Evolutionary conservation across 30 jellyfish, hydroid and myxozoan species (phyloP), one percentile per base, ranked within the genome.

Genomic region (Clytia hemisphaerica): DNA sequence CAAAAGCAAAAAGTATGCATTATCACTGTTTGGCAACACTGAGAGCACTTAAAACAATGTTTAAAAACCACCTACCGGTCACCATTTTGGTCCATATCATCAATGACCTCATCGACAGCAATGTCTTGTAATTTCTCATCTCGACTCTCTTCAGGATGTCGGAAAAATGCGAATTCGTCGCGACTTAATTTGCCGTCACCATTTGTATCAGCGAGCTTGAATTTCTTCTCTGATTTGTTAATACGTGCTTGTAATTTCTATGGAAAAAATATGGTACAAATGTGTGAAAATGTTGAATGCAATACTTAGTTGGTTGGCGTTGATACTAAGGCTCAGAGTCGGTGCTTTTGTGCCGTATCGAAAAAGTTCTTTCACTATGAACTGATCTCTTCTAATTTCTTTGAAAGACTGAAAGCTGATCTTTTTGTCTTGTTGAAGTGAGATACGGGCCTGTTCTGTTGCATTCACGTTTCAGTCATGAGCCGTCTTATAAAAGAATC

Each of bases 101-200:
- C 97, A 1, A 88, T 68, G 29, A 88, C 94, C 65, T 88, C 97
- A 48, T 88, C 93, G 15, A 88, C 78, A 2, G 94, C 97, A 26
- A 88, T 75, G 14, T 80, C 82, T 22, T 80, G 81, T 53, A 88
- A 40, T 6, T 6, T 73, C 31, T 18, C 33, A 37, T 74, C 76
- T 37, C 16, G 44, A 72, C 97, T 88, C 28, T 88, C 97, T 62
- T 88, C 97, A 32, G 97, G 97, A 66, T 88, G 97, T 16, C 97
- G 97, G 58, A 88, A 88, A 45, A 73, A 79, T 5, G 80, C 93
- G 46, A 57, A 88, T 38, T 88, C 97, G 6, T 88, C 89, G 31
- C 90, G 80, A 34, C 63, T 86, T 7, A 88, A 73, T 16, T 61
- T n/a, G 24, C 94, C 94, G 53, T 80, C 92, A 0, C 62, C 49